Conservation (phyloP, 2,113 vertebrate genomes). For the Polyodon spathula region DNA sequence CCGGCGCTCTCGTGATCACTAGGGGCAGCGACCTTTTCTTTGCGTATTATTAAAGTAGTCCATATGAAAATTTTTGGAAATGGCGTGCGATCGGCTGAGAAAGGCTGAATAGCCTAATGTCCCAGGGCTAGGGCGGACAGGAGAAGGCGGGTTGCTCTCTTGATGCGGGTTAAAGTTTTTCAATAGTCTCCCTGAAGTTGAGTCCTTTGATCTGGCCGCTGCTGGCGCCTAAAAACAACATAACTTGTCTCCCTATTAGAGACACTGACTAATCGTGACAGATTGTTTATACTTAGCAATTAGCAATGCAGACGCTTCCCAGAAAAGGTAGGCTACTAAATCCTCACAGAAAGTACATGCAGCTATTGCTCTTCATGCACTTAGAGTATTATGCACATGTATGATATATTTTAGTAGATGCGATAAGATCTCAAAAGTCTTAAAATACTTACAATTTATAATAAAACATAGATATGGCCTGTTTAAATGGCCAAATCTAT, state of each 20-base stretch:
- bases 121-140: slow-evolving; percentile 63
- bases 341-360: slow-evolving; percentile 7
- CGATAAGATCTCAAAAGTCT: slow-evolving; percentile 5
- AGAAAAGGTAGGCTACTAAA: slow-evolving; percentile 23
- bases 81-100: slow-evolving; percentile 57
- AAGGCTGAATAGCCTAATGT: slow-evolving; percentile 64
- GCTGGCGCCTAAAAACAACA: slow-evolving; percentile 97
- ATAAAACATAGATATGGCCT: no score
- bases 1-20: slow-evolving; percentile 20
- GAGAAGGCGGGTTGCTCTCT: slow-evolving; percentile 58
- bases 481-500: no score
- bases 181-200: slow-evolving; percentile 71
- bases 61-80: slow-evolving; percentile 44
- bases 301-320: slow-evolving; percentile 64
- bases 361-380: slow-evolving; percentile 15
- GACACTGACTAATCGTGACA: slow-evolving; percentile 86
- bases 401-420: slow-evolving; percentile 10
- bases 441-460: no score
- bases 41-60: slow-evolving; percentile 31
- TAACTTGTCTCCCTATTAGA: slow-evolving; percentile 84
- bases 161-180: slow-evolving; percentile 72
- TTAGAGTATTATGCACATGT: slow-evolving; percentile 2
- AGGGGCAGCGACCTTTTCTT: slow-evolving; percentile 39
- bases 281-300: slow-evolving; percentile 82
- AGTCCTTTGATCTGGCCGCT: slow-evolving; percentile 83